Evolutionary conservation across 35 echinoderm and acorn worm genomes (phyloP).

Genomic region (Holothuria glaberrima): DNA sequence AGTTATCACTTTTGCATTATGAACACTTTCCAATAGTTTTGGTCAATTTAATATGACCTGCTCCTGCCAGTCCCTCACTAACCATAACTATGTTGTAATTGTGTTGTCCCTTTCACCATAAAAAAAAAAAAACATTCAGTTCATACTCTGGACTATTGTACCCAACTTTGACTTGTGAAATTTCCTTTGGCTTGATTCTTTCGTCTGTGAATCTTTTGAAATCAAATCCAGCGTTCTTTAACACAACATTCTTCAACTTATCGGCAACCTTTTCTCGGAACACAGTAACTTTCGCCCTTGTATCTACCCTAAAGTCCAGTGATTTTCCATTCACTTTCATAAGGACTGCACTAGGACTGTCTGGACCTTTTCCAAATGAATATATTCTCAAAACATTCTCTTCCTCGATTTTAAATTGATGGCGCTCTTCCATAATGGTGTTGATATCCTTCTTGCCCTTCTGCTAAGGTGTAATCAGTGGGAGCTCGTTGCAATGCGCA

Average conservation of each 20-base stretch:
- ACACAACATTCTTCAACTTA: conserved; percentile 52
- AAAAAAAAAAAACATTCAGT: too few relatives aligned
- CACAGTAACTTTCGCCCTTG: conserved; percentile 10
- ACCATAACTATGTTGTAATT: too few relatives aligned
- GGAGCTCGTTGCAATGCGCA: too few relatives aligned
- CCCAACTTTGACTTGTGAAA: conserved; percentile 33
- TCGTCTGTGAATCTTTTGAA: too few relatives aligned
- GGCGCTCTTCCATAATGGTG: not conserved
- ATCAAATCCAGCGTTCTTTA: too few relatives aligned
- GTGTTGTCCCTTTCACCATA: too few relatives aligned
- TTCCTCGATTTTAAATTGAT: not conserved
- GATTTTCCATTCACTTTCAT: not conserved
- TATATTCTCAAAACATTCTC: not conserved
- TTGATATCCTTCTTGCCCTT: not conserved
- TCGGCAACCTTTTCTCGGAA: conserved; percentile 22
- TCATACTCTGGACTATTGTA: too few relatives aligned
- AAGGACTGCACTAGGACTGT: not conserved
- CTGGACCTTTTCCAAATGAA: not conserved
- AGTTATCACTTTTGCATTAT: too few relatives aligned
- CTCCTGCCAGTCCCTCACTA: too few relatives aligned
- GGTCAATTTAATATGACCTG: too few relatives aligned
- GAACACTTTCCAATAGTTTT: too few relatives aligned
- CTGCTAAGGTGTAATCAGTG: too few relatives aligned
- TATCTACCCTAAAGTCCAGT: not conserved
- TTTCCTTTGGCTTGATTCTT: conserved; percentile 56